phyloP scores from a whole-genome alignment of 2,888 invertebrate species.

The Onchidella celtica region DNA sequence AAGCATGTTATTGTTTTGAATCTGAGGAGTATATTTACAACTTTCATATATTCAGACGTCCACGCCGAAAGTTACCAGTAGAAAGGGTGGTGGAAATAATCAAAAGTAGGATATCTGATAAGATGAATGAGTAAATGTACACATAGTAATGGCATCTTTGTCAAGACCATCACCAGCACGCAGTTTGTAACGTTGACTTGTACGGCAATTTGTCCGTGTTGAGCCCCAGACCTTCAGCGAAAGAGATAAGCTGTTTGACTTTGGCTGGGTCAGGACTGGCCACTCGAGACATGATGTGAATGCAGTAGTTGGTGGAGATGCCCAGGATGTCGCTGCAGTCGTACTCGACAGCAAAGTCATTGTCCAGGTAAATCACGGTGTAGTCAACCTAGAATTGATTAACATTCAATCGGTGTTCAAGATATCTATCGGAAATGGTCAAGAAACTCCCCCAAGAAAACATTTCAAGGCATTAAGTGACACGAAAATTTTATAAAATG shows the following conservation, averaged over 20 bases:
- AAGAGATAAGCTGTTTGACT: conserved; percentile 55
- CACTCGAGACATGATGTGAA: conserved; percentile 65
- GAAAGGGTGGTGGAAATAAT: too few relatives aligned
- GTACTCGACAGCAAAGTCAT: conserved; percentile 66
- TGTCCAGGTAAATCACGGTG: conserved; percentile 62
- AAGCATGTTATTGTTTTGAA: too few relatives aligned
- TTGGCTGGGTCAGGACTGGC: conserved; percentile 56
- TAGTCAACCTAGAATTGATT: conserved; percentile 65
- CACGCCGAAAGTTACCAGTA: too few relatives aligned
- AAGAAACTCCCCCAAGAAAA: too few relatives aligned
- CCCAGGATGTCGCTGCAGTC: conserved; percentile 64
- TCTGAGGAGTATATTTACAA: too few relatives aligned
- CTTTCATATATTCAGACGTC: too few relatives aligned
- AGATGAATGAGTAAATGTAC: too few relatives aligned
- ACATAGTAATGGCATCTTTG: too few relatives aligned
- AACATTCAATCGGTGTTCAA: too few relatives aligned
- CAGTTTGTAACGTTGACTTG: neutral
- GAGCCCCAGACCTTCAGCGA: conserved; percentile 49
- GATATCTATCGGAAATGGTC: conserved; percentile 32
- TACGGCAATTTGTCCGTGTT: neutral
- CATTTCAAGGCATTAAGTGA: too few relatives aligned
- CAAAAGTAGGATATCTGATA: too few relatives aligned
- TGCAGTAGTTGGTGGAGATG: conserved; percentile 65
- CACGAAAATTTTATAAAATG: too few relatives aligned
- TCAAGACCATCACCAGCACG: neutral